These are phyloP conservation scores for Canis aureus DNA, from an alignment of 2,113 vertebrate species.

Conservation along the genomic window DNA sequence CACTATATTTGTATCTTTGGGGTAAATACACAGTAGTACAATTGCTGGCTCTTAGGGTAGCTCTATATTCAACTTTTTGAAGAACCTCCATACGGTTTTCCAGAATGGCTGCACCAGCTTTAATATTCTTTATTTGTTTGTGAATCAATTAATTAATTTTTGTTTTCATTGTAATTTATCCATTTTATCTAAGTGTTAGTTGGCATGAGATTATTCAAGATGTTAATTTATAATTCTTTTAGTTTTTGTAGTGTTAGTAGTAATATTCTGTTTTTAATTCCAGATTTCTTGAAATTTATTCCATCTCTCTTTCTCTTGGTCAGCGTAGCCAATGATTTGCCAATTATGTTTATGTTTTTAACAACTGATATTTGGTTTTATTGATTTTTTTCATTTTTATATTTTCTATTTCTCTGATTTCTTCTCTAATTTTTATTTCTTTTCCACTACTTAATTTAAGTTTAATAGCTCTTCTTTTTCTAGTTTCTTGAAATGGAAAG, in stretches of 20 bases:
- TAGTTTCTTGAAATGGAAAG: neutral
- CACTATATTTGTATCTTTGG: no score
- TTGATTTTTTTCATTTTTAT: neutral
- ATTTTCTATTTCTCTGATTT: neutral
- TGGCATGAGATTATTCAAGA: neutral
- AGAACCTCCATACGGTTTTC: no score
- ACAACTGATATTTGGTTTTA: neutral
- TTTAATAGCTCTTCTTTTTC: neutral
- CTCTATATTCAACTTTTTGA: no score
- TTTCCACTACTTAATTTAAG: neutral
- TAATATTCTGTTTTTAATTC: neutral
- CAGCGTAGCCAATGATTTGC: neutral
- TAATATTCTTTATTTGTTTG: neutral
- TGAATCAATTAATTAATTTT: neutral
- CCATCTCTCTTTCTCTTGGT: neutral
- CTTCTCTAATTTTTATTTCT: neutral
- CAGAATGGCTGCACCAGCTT: no score
- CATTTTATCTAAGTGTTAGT: neutral
- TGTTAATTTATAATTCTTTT: neutral
- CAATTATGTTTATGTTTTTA: neutral
- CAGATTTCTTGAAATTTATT: neutral
- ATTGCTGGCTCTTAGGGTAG: no score
- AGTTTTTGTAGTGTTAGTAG: neutral
- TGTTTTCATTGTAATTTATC: neutral
- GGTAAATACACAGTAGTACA: no score